phyloP scores from a whole-genome alignment of 2,113 vertebrate species.

The Gymnogyps californianus region DNA sequence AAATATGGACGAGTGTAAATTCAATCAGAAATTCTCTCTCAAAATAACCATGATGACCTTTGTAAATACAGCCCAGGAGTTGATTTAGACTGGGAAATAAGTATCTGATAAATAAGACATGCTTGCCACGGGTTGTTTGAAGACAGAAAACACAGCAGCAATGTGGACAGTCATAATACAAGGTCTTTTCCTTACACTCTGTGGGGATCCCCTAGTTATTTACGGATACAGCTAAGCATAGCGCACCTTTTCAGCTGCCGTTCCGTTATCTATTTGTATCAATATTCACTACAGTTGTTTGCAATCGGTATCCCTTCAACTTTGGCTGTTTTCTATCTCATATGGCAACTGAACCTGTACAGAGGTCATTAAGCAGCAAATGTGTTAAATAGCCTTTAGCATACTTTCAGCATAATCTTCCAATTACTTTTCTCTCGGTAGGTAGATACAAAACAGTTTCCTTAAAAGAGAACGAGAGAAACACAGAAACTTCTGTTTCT shows the following conservation, averaged over 20 bases:
- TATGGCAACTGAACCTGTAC: neutral
- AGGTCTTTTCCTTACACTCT: neutral
- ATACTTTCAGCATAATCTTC: neutral
- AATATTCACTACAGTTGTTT: neutral
- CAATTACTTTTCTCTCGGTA: neutral
- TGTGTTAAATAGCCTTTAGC: constrained; percentile 4
- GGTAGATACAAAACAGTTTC: neutral
- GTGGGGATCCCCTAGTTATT: neutral
- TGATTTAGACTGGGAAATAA: neutral
- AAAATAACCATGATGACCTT: neutral
- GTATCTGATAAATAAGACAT: neutral
- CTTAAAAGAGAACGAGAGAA: neutral
- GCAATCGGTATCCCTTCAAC: neutral
- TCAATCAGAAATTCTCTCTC: neutral
- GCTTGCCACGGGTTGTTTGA: accelerated
- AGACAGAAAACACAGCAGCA: neutral
- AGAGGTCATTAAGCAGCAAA: constrained; percentile 8
- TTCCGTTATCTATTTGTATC: accelerated
- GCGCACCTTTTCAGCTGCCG: neutral
- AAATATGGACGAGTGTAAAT: neutral
- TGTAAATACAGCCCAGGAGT: neutral
- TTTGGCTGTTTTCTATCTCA: neutral
- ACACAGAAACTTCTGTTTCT: neutral
- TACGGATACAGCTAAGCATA: accelerated
- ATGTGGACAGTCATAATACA: accelerated